phyloP scores from a whole-genome alignment of 1,140 invertebrate genomes.

The Druon quercuslanigerum region DNA sequence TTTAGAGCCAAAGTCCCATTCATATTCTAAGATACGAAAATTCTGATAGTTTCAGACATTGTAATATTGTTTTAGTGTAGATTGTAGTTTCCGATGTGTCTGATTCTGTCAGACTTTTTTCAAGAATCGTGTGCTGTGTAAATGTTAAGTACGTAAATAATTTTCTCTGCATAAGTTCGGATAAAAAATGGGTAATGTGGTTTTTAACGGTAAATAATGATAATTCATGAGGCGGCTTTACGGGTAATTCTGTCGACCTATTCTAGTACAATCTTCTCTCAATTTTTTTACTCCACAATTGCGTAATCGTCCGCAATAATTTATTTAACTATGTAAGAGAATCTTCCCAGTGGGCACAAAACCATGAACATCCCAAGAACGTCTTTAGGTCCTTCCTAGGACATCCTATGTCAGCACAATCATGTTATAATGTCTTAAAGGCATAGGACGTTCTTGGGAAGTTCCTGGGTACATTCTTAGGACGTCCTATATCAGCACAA shows the following conservation, averaged over 20 bases:
- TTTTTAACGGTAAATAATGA: background rate
- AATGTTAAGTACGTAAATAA: background rate
- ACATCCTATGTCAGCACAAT: too few species aligned
- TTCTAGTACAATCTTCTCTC: background rate
- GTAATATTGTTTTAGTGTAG: background rate
- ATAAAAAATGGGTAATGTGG: constrained; percentile 7
- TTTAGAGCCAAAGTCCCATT: background rate
- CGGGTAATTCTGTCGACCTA: constrained; percentile 21
- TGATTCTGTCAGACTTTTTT: constrained; percentile 17
- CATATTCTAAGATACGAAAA: background rate
- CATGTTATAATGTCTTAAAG: too few species aligned
- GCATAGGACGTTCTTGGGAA: too few species aligned
- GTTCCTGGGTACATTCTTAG: too few species aligned
- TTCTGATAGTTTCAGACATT: constrained; percentile 5
- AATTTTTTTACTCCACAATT: background rate
- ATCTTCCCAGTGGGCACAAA: background rate
- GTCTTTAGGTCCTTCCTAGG: too few species aligned
- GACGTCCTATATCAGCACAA: too few species aligned
- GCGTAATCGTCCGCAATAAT: constrained; percentile 8
- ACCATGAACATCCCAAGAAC: too few species aligned
- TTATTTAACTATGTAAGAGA: background rate
- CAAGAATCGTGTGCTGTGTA: constrained; percentile 10
- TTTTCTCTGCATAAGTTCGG: constrained; percentile 13
- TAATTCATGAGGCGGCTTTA: background rate
- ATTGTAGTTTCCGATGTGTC: background rate